Evolutionary conservation across 2,113 vertebrate species (phyloP).

Genomic region (Entelurus aequoreus): DNA sequence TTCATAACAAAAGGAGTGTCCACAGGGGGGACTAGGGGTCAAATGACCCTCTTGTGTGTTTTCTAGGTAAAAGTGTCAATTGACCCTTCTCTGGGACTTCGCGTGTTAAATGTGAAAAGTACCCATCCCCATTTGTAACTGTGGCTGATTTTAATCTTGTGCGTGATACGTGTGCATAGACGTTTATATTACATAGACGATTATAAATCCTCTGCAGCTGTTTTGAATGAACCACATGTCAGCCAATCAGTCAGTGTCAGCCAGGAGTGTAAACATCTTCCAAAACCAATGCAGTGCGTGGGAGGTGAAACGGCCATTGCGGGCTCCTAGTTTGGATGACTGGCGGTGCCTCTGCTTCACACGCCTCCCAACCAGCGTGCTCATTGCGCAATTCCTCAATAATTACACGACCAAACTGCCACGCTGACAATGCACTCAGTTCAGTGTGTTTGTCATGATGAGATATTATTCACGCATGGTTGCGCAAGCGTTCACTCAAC

Average conservation of each 20-base stretch:
- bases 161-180: neutral
- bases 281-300: neutral
- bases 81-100: too few relatives aligned
- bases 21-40: too few relatives aligned
- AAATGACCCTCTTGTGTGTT: too few relatives aligned
- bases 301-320: neutral
- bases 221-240: neutral
- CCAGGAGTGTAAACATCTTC: neutral
- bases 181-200: too few relatives aligned
- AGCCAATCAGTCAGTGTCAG: neutral
- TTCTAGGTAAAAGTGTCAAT: too few relatives aligned
- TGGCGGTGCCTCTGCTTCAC: neutral
- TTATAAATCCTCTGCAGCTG: neutral
- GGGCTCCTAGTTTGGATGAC: neutral
- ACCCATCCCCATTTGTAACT: too few relatives aligned
- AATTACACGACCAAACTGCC: constrained; percentile 3
- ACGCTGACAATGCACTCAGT: neutral
- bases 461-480: neutral
- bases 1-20: too few relatives aligned
- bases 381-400: neutral
- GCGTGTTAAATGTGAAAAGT: too few relatives aligned
- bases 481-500: constrained; percentile 1
- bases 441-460: neutral
- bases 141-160: neutral
- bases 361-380: neutral